These are phyloP conservation scores for Prorops nasuta DNA, from an alignment of 1,140 invertebrate genomes.

Conservation along the genomic window DNA sequence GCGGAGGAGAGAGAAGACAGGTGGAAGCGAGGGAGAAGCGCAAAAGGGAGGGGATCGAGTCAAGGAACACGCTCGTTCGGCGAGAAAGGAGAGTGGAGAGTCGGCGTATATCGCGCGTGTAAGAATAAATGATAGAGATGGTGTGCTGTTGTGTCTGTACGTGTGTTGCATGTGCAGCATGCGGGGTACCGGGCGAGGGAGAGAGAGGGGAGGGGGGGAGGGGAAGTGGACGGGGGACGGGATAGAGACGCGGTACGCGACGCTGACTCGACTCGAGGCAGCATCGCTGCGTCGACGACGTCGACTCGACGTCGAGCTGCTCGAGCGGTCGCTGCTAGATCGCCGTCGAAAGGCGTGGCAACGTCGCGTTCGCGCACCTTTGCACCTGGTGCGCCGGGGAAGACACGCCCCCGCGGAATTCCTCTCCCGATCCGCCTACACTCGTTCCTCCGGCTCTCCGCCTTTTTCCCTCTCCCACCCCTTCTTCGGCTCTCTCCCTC, in stretches of 20 bases:
- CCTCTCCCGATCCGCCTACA: conserved; percentile 46
- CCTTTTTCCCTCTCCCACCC: conserved; percentile 11
- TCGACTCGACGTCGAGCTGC: conserved; percentile 28
- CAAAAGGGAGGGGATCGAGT: conserved; percentile 9
- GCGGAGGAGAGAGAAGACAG: conserved; percentile 10
- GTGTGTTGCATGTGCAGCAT: neutral
- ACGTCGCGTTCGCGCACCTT: conserved; percentile 53
- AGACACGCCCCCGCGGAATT: conserved; percentile 53
- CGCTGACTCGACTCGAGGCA: no score
- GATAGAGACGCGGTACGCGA: neutral
- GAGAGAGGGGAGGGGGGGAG: conserved; percentile 12
- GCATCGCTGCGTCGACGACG: conserved; percentile 12
- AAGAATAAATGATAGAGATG: no score
- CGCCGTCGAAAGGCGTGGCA: conserved; percentile 48
- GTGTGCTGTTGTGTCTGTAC: no score
- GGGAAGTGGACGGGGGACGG: neutral
- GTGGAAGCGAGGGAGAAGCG: conserved; percentile 4
- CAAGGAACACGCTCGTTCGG: no score
- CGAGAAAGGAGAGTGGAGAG: neutral
- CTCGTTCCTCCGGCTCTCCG: conserved; percentile 22
- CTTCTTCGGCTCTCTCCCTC: conserved; percentile 1
- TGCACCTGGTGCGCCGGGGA: conserved; percentile 50
- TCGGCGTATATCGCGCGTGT: neutral
- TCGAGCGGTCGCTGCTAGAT: conserved; percentile 17
- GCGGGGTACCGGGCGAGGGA: conserved; percentile 5